phyloP scores from a whole-genome alignment of 2,797 vertebrate genomes.

The Halcyon leucocephala region DNA sequence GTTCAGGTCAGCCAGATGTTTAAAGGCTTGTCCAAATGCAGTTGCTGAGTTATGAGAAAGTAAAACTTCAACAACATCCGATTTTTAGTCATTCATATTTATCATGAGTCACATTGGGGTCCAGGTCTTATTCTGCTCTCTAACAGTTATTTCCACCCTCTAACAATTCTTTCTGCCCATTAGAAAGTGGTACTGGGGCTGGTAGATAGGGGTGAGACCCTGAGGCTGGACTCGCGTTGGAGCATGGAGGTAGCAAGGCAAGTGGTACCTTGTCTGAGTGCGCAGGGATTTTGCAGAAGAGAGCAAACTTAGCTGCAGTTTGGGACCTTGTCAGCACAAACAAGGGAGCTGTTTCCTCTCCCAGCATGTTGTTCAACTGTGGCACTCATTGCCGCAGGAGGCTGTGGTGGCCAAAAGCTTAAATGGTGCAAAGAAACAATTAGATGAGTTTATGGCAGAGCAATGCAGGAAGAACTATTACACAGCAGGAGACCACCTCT shows the following conservation, averaged over 20 bases:
- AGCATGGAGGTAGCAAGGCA: neutral
- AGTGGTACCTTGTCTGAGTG: neutral
- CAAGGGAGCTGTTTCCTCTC: neutral
- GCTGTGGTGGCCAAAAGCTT: neutral
- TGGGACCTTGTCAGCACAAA: neutral
- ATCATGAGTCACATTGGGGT: neutral
- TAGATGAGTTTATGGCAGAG: neutral
- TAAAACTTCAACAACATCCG: neutral
- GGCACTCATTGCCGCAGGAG: neutral
- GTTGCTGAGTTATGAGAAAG: neutral
- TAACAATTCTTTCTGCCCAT: neutral
- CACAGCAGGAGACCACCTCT: neutral
- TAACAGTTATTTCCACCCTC: neutral
- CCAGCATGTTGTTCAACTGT: neutral
- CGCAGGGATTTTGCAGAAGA: accelerated
- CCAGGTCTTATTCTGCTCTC: neutral
- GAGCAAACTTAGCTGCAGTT: neutral
- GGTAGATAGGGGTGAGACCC: neutral
- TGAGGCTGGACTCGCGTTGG: neutral
- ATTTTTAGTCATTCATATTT: neutral
- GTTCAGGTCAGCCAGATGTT: neutral
- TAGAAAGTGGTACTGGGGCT: neutral
- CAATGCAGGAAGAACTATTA: neutral
- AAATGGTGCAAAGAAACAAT: neutral
- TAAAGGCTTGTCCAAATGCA: neutral